Percentiles rank a stretch among this genome's conserved stretches.
Conservation (phyloP, 1,140 invertebrate species). For the Drosophila pseudoobscura region DNA sequence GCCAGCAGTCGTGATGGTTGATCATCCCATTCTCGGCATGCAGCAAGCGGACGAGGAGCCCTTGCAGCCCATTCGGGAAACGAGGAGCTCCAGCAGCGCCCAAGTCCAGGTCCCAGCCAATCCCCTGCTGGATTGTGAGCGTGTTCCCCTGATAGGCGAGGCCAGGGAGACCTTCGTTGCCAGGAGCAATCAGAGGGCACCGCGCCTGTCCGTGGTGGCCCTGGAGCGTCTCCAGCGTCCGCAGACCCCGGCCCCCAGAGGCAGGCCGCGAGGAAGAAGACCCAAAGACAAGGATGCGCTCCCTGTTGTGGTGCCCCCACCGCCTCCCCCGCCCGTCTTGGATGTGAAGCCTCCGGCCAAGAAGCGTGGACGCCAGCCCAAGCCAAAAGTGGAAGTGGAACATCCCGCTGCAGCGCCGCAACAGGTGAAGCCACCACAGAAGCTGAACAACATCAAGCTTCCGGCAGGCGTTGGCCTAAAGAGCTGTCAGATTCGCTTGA, state of each 20-base stretch:
- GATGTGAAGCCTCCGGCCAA: conserved; percentile 41
- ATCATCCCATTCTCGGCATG: conserved; percentile 6
- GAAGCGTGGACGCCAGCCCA: conserved; percentile 63
- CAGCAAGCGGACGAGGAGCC: conserved; percentile 24
- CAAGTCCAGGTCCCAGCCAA: conserved; percentile 35
- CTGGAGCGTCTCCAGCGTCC: conserved; percentile 86
- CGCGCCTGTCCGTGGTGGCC: conserved; percentile 85
- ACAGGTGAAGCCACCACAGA: conserved; percentile 68
- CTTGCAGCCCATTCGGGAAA: conserved; percentile 42
- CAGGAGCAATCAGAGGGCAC: conserved; percentile 82
- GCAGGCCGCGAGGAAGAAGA: conserved; percentile 44
- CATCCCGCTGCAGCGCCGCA: neutral
- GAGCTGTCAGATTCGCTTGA: conserved; percentile 77
- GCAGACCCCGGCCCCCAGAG: conserved; percentile 53
- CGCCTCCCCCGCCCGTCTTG: neutral
- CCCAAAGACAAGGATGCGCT: conserved; percentile 34
- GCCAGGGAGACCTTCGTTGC: conserved; percentile 86
- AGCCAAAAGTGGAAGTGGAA: conserved; percentile 20
- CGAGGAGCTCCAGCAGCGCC: conserved; percentile 57
- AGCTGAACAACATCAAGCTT: conserved; percentile 79
- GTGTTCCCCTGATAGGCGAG: conserved; percentile 87
- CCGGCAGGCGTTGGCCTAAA: conserved; percentile 78
- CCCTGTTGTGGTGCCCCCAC: neutral
- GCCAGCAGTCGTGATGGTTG: conserved; percentile 5
- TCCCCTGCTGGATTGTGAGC: conserved; percentile 84